phyloP scores from a whole-genome alignment of 2,888 invertebrate genomes.

The Pheosia gnoma region DNA sequence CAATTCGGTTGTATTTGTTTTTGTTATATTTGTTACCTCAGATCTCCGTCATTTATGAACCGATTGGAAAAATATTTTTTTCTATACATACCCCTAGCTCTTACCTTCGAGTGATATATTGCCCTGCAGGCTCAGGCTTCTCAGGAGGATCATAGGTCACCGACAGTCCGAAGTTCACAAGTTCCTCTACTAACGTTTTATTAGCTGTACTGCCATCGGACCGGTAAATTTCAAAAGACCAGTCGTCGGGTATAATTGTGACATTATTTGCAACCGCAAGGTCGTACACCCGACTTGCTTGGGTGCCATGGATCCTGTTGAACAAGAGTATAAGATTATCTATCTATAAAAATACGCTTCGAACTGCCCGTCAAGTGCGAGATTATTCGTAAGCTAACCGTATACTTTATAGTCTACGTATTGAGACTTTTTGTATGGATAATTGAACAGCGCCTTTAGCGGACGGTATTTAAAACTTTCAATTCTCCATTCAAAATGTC shows the following conservation, averaged over 20 bases:
- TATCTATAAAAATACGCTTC: too few species aligned
- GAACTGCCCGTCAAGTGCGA: too few species aligned
- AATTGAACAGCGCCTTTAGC: too few species aligned
- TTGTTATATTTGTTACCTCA: too few species aligned
- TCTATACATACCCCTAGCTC: constrained; percentile 8
- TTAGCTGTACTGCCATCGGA: constrained; percentile 46
- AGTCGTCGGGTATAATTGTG: constrained; percentile 44
- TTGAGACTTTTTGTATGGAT: too few species aligned
- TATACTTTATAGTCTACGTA: too few species aligned
- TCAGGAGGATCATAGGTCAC: constrained; percentile 41
- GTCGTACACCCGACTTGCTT: constrained; percentile 50
- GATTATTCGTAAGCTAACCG: too few species aligned
- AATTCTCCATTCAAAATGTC: too few species aligned
- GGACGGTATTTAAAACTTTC: too few species aligned
- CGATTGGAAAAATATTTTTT: too few species aligned
- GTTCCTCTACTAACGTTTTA: constrained; percentile 39
- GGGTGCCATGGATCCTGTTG: constrained; percentile 69
- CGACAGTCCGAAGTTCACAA: constrained; percentile 37
- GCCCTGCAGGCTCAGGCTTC: constrained; percentile 49
- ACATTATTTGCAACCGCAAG: constrained; percentile 52
- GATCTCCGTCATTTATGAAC: background rate
- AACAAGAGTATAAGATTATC: background rate
- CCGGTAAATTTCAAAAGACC: constrained; percentile 40
- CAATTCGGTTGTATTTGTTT: too few species aligned
- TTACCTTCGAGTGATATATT: constrained; percentile 54